Base-by-base conservation (phyloP, 2,113 vertebrate species). In the Atractosteus spatula region DNA sequence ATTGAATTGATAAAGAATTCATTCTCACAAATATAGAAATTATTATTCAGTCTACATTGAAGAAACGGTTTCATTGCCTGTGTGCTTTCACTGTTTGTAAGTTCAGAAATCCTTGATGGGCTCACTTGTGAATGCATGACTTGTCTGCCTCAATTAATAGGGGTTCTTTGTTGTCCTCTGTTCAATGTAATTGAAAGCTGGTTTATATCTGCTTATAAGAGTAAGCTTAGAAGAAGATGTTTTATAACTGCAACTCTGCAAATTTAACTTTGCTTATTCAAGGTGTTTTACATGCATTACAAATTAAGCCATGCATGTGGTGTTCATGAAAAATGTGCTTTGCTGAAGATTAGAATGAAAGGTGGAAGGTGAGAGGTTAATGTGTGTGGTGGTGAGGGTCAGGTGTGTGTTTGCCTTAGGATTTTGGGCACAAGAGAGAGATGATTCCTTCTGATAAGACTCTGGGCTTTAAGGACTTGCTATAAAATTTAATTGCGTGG, bases 401-500 rank as follows among this genome's bases (percentile, higher is more conserved):
- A 74, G 71, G 16, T 72, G 64, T 57, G 45, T 41, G 13, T 74
- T 57, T 42, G 47, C 44, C 45, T 41, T 12, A 65, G 56, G 57
- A 8, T 14, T 4, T 62, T 7, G 4, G 62, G 42, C 41, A 11
- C 12, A 66, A 54, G 55, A 69, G 55, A 68, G 55, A 74, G 65
- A 62, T 59, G 61, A 62, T 11, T 74, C 76, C 59, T 43, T 17
- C 51, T 70, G 70, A 74, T 78, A 77, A 76, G 78, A 59, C 55
- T 55, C 8, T 74, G 62, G 69, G 69, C 66, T 62, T 41, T 67
- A 47, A 69, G 73, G 66, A 7, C 56, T 69, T 74, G 77, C 68
- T 68, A 61, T 77, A 71, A 76, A 74, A 74, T 75, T 45, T 68
- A 66, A 73, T 78, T 74, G 57, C 54, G 74, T 68, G 71, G 74